Base-by-base conservation (phyloP, 2,797 vertebrate species). In the Hapalemur alaotrensis region DNA sequence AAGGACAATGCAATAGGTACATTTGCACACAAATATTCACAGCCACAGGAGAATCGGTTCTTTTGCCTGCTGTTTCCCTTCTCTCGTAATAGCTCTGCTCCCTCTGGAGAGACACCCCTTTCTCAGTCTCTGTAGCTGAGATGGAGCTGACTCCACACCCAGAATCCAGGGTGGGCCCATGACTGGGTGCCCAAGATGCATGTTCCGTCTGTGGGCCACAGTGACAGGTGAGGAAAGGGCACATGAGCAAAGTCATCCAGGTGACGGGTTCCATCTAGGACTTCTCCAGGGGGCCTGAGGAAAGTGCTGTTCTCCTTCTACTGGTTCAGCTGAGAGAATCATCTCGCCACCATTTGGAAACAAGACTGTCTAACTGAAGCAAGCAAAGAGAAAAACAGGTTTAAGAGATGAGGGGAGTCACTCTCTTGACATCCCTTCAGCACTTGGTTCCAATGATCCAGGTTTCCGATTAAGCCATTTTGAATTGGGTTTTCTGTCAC, bases 221-320 rank as follows among this genome's bases (percentile, higher is more conserved):
- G 23, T n/a, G 63, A 35, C 67, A 35, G 23, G 41, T 59, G 23
- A 48, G n/a, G n/a, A 79, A 69, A 3, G 25, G 30, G 43, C 52
- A 15, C 0, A 0, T 1, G 54, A 73, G 50, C 59, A 76, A 57
- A 69, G 30, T n/a, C 70, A 84, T 8, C 54, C 30, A 35, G 30
- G 63, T 32, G 8, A 54, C 7, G 7, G 0, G 9, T 63, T 43
- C 52, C 32, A 18, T 35, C 48, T 1, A 43, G 46, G 67, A 35
- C 38, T 69, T 75, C 15, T 35, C 59, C 72, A 43, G 38, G 4
- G 12, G 25, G 30, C n/a, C 3, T 15, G 23, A 54, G 6, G 4
- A 82, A 48, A 69, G 41, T 2, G 4, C 30, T 17, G 17, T n/a
- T 90, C 18, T 76, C 7, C 59, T 78, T 85, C 73, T 23, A 10